A percentile compares a stretch with the other conserved stretches of the same genome.
These are phyloP conservation scores for Hydropotes inermis DNA, from an alignment of 2,113 vertebrate genomes.

Conservation along the genomic window DNA sequence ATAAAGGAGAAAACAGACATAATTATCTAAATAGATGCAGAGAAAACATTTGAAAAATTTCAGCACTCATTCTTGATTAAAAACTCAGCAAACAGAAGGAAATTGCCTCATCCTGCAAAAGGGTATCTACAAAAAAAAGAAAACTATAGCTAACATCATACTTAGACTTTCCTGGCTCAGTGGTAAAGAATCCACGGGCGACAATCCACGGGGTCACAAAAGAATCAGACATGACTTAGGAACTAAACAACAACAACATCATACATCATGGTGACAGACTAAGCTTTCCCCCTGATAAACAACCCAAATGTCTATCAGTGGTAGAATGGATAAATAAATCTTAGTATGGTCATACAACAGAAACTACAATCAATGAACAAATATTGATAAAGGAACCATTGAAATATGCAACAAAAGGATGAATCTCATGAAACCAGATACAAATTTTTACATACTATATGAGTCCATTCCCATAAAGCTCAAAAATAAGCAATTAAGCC, in stretches of 20 bases:
- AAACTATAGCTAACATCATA: no score
- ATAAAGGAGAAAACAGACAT: not conserved
- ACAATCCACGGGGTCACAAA: not conserved
- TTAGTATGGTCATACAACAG: not conserved
- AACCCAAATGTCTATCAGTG: not conserved
- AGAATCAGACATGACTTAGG: not conserved
- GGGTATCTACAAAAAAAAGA: not conserved
- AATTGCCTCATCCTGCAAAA: not conserved
- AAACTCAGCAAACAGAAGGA: not conserved
- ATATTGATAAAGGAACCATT: not conserved
- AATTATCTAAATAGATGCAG: not conserved
- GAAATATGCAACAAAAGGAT: no score
- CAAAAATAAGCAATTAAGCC: not conserved
- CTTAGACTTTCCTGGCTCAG: not conserved
- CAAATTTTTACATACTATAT: not conserved
- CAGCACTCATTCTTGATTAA: not conserved
- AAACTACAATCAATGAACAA: not conserved
- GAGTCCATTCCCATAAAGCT: not conserved
- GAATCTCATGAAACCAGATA: not conserved
- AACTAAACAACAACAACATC: not conserved
- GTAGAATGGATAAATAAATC: not conserved
- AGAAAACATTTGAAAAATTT: not conserved
- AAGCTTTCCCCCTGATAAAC: not conserved
- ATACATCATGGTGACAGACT: not conserved
- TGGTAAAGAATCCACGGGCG: not conserved